phyloP scores from a whole-genome alignment of 2,113 vertebrate genomes.

The Guaruba guarouba region DNA sequence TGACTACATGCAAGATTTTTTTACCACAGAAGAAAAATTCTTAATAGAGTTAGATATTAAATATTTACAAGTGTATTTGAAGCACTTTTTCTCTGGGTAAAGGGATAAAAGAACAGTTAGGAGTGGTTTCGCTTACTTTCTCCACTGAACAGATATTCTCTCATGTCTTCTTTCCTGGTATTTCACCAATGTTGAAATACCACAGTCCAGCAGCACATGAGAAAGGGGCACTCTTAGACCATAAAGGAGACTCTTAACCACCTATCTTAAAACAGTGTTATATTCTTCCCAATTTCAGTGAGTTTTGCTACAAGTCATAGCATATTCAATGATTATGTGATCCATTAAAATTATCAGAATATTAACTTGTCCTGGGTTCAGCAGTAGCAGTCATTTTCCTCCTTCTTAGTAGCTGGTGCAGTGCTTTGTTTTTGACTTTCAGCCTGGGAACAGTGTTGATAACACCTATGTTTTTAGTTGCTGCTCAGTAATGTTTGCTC shows the following conservation, averaged over 20 bases:
- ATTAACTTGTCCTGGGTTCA: neutral
- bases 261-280: neutral
- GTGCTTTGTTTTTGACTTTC: too few relatives aligned
- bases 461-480: too few relatives aligned
- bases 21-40: neutral
- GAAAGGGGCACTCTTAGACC: neutral
- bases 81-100: neutral
- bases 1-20: neutral
- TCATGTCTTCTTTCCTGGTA: neutral
- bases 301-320: neutral
- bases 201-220: neutral
- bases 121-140: neutral
- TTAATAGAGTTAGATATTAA: neutral
- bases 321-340: neutral
- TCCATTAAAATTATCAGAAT: neutral
- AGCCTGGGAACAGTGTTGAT: too few relatives aligned
- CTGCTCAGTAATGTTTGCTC: too few relatives aligned
- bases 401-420: too few relatives aligned
- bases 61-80: neutral
- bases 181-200: neutral
- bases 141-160: neutral
- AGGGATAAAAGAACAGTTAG: neutral
- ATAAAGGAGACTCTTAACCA: neutral
- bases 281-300: neutral
- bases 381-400: too few relatives aligned